Conservation (phyloP, 1,140 invertebrate species). For the Phymorhynchus buccinoides region DNA sequence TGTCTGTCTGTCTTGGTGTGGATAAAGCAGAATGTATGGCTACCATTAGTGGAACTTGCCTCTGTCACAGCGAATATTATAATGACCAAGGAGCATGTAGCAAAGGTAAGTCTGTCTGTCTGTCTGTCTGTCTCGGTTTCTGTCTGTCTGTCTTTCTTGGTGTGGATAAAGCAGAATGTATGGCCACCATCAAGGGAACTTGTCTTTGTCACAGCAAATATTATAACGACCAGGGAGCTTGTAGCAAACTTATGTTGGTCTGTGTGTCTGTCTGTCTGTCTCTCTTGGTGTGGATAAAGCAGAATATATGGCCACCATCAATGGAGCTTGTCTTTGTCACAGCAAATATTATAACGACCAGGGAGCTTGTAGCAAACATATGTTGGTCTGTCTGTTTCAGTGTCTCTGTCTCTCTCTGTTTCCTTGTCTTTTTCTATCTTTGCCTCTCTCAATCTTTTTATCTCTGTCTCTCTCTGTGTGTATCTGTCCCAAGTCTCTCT, state of each 20-base stretch:
- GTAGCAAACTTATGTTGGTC: not conserved
- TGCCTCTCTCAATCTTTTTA: not conserved
- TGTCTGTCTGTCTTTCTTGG: no score
- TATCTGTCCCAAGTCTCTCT: no score
- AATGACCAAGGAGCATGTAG: slow-evolving; percentile 8
- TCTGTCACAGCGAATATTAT: not conserved
- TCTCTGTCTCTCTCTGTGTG: not conserved
- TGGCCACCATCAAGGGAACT: no score
- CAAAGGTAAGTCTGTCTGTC: no score
- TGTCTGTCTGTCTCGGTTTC: no score
- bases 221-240: no score
- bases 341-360: not conserved
- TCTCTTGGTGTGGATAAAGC: not conserved
- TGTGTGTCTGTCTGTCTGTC: not conserved
- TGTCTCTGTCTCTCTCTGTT: not conserved
- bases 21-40: no score
- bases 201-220: no score
- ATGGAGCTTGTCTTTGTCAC: no score
- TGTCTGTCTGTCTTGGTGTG: no score
- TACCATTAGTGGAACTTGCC: not conserved
- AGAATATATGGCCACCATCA: no score
- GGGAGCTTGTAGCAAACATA: not conserved
- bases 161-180: no score
- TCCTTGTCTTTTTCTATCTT: not conserved
- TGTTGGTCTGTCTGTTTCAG: not conserved